Base-by-base conservation (phyloP, 2,113 vertebrate genomes). In the Callocephalon fimbriatum region DNA sequence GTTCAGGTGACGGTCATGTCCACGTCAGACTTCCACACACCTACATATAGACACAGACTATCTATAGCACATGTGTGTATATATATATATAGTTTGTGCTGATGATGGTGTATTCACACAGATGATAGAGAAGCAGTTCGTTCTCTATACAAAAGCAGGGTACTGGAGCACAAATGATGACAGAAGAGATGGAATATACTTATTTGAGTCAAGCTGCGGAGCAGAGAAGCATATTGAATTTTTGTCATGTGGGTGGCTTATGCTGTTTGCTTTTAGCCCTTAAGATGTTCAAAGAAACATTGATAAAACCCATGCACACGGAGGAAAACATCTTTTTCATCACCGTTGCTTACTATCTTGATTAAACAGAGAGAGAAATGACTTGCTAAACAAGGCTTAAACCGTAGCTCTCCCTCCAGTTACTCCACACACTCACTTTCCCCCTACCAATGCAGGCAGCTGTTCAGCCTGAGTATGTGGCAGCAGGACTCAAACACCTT, bases 21-120 rank as follows among this genome's bases (percentile, higher is more conserved):
- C 48, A 23, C 1, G 0, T 10, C 22, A 31, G 27, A 20, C 29
- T 27, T 51, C 37, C 38, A 6, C 10, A 4, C 1, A 17, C 44
- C 76, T n/a, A 13, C 32, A 6, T 23, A 15, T 2, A 54, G 17
- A 19, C 7, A 71, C 21, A 50, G 56, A n/a, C 58, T 27, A 38
- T 5, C 25, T 11, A 17, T 5, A 47, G 38, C 37, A 10, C 16
- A 2, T 7, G 20, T n/a, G 58, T 61, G 16, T 56, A 19, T 61
- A 11, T 4, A 31, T 61, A 13, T 4, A 31, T 47, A 27, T 2
- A 42, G 17, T 5, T 29, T 58, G 37, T 71, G 63, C 44, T 47
- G 44, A 29, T 10, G 40, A 29, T 10, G 38, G 31, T 29, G 8
- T 11, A 9, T 32, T 74, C n/a, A 47, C 26, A 38, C 40, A 11